Evolutionary conservation across 2,113 vertebrate species (phyloP).

Genomic region (Neotoma lepida): DNA sequence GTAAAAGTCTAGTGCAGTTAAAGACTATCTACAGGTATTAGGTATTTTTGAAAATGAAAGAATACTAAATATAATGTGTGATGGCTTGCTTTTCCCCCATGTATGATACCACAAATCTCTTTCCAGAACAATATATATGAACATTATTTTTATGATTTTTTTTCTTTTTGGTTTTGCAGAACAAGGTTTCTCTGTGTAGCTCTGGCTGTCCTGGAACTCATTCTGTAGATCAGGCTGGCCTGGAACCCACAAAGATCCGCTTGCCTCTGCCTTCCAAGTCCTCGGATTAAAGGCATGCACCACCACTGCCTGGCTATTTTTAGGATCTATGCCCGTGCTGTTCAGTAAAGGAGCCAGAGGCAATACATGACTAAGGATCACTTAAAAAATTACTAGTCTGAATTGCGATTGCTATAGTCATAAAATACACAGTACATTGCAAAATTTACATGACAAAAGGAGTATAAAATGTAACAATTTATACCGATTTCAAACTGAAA

Average conservation of each 20-base stretch:
- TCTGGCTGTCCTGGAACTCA: no score
- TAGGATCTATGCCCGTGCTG: background rate
- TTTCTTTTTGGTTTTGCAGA: no score
- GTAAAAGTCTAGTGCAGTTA: background rate
- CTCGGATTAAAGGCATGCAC: no score
- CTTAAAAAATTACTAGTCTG: background rate
- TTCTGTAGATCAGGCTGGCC: no score
- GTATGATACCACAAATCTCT: background rate
- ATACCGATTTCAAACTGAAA: background rate
- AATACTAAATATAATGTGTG: background rate
- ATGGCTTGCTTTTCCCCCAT: background rate
- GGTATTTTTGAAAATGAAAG: conserved; percentile 19
- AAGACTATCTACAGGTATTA: background rate
- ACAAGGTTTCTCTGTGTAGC: no score
- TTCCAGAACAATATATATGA: background rate
- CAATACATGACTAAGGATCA: background rate
- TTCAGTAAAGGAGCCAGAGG: background rate
- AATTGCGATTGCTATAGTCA: background rate
- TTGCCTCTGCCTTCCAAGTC: no score
- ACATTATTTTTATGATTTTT: conserved; percentile 1
- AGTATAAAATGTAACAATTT: conserved; percentile 2
- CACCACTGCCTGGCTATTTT: background rate
- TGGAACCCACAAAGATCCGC: no score
- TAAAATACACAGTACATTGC: background rate
- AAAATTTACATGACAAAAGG: conserved; percentile 22